A percentile compares a stretch with the other conserved stretches of the same genome.
phyloP scores from a whole-genome alignment of 1,140 invertebrate genomes.

The Heliothis virescens region DNA sequence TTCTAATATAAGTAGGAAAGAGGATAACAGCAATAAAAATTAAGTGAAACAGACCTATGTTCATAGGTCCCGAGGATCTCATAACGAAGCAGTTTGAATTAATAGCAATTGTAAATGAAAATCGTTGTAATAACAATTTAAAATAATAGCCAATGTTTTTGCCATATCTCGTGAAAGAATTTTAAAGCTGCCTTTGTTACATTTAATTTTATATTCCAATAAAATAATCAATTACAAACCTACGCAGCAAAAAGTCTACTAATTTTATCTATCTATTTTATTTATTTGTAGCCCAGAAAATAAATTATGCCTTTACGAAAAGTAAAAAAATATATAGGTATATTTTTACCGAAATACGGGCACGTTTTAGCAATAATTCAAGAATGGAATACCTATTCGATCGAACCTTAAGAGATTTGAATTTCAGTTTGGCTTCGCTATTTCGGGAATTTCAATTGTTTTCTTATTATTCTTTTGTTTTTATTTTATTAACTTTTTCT shows the following conservation, averaged over 20 bases:
- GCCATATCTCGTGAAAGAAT: background rate
- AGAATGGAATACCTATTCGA: background rate
- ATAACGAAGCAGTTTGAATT: no score
- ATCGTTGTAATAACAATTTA: no score
- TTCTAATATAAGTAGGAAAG: no score
- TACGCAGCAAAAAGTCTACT: no score
- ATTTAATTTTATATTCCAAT: no score
- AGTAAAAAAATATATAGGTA: background rate
- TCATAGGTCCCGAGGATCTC: no score
- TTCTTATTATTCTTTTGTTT: constrained; percentile 9
- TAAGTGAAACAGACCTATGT: no score
- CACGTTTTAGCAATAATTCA: background rate
- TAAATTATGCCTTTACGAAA: background rate
- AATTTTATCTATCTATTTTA: no score
- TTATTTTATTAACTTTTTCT: background rate
- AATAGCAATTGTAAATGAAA: no score
- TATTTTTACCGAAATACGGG: background rate
- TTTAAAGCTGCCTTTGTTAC: background rate
- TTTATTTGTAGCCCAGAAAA: no score
- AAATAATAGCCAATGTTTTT: background rate
- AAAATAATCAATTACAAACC: no score
- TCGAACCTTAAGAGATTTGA: background rate
- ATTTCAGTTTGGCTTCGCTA: constrained; percentile 2
- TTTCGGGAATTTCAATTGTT: constrained; percentile 16
- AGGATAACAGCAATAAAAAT: no score